Conservation (phyloP, 2,888 invertebrate genomes). For the Dendrolimus houi region DNA sequence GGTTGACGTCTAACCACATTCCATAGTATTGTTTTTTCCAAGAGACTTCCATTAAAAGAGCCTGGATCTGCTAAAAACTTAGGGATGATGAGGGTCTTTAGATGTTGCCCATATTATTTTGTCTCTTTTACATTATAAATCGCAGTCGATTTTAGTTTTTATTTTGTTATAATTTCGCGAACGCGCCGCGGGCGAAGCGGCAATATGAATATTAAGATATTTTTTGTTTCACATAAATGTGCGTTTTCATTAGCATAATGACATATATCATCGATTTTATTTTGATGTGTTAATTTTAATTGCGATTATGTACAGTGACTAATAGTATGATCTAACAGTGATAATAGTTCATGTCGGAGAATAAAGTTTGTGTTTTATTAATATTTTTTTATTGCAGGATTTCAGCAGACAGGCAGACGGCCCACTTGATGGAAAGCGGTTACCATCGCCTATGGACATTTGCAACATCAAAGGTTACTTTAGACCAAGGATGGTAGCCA, state of each 20-base stretch:
- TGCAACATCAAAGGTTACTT: too few species aligned
- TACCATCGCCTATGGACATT: too few species aligned
- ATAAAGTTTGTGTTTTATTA: too few species aligned
- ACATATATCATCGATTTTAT: neutral
- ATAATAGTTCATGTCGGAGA: too few species aligned
- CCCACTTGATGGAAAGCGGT: too few species aligned
- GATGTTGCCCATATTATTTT: constrained; percentile 28
- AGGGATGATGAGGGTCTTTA: constrained; percentile 17
- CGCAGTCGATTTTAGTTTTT: constrained; percentile 50
- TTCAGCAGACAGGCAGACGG: too few species aligned
- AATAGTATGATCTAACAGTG: too few species aligned
- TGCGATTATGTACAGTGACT: neutral
- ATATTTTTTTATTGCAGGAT: too few species aligned
- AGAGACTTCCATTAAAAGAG: too few species aligned
- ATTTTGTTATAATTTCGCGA: constrained; percentile 70
- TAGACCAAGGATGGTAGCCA: too few species aligned
- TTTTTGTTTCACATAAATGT: constrained; percentile 36
- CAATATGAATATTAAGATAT: constrained; percentile 61
- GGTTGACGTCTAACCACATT: constrained; percentile 30
- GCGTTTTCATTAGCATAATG: constrained; percentile 26
- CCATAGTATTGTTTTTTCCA: constrained; percentile 40
- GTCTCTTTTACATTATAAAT: constrained; percentile 61
- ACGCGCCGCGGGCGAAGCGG: constrained; percentile 57
- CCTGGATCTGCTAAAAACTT: too few species aligned
- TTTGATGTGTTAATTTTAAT: constrained; percentile 1